Evolutionary conservation across 2,113 vertebrate species (phyloP), one percentile per base, ranked within the genome.

Genomic region (Neolamprologus hecqui): DNA sequence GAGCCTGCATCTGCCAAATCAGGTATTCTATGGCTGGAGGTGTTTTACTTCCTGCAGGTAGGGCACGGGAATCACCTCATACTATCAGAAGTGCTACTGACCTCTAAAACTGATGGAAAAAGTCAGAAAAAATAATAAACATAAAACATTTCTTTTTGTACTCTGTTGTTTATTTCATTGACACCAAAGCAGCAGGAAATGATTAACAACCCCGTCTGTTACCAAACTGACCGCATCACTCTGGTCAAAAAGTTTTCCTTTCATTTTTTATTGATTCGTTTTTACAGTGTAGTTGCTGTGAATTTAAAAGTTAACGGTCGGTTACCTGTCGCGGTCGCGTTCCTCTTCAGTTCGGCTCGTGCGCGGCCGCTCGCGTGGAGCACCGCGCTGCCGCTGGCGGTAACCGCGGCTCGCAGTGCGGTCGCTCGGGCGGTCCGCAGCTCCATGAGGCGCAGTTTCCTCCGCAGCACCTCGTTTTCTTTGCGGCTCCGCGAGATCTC

Each of bases 401-500:
- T 47, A 3, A 13, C 89, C 51, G 54, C 89, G 21, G 85, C 70
- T 37, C 82, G 37, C 60, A 89, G 82, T 0, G 93, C 84, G 28
- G 28, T 73, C 5, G 77, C 86, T 2, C 89, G 92, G 4, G 92
- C 82, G 5, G 92, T 82, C 4, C 94, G 91, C 2, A 94, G 91
- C 89, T 96, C 95, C 83, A 89, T 75, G 19, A 95, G 87, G 51
- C 92, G 89, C 77, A 96, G 88, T 4, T 95, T 96, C 13, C 93
- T 55, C 42, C 93, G 89, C 90, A 96, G 92, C 6, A 57, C 63
- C 51, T 95, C 94, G 82, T 95, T 95, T 80, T 96, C 95, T 33
- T 92, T 92, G 84, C 92, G 93, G 86, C 93, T 92, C 9, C 93
- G 88, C 2, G 86, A 83, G 26, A 96, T 81, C 86, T 96, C 94